These are phyloP conservation scores for Margaritifera margaritifera DNA, from an alignment of 2,888 invertebrate genomes.

Conservation along the genomic window DNA sequence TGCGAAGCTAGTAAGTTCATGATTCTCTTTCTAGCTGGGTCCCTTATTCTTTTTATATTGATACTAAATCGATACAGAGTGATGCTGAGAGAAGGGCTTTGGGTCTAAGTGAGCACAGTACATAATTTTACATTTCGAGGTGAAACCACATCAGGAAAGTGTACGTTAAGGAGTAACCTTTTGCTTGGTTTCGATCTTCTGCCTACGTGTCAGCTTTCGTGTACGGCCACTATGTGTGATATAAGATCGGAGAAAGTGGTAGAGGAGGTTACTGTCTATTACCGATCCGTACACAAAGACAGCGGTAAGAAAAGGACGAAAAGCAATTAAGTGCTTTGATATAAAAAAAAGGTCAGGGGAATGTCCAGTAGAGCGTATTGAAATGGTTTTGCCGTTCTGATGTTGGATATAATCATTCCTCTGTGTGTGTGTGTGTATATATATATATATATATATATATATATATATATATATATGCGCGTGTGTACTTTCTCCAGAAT, in stretches of 20 bases:
- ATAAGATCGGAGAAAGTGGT: slow-evolving; percentile 21
- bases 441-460: no score
- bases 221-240: slow-evolving; percentile 43
- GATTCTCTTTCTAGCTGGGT: no score
- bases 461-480: no score
- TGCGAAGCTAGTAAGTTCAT: no score
- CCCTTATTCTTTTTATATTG: no score
- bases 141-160: slow-evolving; percentile 46
- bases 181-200: slow-evolving; percentile 35
- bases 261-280: slow-evolving; percentile 30
- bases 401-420: slow-evolving; percentile 45
- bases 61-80: no score
- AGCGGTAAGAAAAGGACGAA: slow-evolving; percentile 19
- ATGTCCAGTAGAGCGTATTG: slow-evolving; percentile 51
- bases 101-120: no score
- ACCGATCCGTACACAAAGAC: slow-evolving; percentile 19
- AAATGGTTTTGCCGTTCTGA: slow-evolving; percentile 56
- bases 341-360: slow-evolving; percentile 39
- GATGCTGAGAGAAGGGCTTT: no score
- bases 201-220: slow-evolving; percentile 39
- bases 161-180: slow-evolving; percentile 44
- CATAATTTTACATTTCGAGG: slow-evolving; percentile 16
- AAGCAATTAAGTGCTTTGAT: slow-evolving; percentile 27
- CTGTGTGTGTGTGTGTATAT: no score
- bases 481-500: no score